Evolutionary conservation across 2,888 invertebrate genomes (phyloP), one percentile per base, ranked within the genome.

Genomic region (Smittia aterrima): DNA sequence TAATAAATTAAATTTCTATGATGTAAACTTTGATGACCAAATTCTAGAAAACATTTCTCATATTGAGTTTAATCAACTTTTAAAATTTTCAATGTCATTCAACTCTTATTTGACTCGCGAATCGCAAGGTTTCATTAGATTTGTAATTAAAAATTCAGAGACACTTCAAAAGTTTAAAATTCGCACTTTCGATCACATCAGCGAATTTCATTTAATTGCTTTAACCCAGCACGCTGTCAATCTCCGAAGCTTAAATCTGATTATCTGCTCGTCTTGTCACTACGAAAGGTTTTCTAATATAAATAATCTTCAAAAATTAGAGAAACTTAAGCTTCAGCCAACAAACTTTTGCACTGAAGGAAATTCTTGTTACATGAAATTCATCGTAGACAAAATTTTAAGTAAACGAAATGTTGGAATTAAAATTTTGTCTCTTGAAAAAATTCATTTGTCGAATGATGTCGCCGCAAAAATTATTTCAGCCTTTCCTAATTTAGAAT

Each of bases 91-190:
- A 4, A 6, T 66, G n/a, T 66, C 66, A 18, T 66, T 66, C 25
- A 27, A 27, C 64, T 64, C 64, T 3, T 9, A 27, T 1, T n/a
- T 64, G 27, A 1, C 6, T n/a, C 13, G 3, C 1, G n/a, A 18
- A 1, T 66, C 66, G 1, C 1, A 24, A n/a, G 66, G 66, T 1
- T 66, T 66, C 13, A 18, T 18, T 6, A 66, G 32, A 22, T 38
- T 66, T 16, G 32, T 66, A 7, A n/a, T 1, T 7, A 1, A 9
- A 64, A 24, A 64, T 9, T 1, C 64, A 4, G 13, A 64, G 2
- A 18, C 38, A 9, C 13, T 66, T 7, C 18, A 66, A 20, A 66
- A 66, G 40, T 66, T 66, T 40, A 66, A 66, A 66, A 38, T 40
- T 13, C 38, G 66, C 1, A 66, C 40, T 16, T 66, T 66, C 13